Base-by-base conservation (phyloP, 1,140 invertebrate genomes). In the Plodia interpunctella region DNA sequence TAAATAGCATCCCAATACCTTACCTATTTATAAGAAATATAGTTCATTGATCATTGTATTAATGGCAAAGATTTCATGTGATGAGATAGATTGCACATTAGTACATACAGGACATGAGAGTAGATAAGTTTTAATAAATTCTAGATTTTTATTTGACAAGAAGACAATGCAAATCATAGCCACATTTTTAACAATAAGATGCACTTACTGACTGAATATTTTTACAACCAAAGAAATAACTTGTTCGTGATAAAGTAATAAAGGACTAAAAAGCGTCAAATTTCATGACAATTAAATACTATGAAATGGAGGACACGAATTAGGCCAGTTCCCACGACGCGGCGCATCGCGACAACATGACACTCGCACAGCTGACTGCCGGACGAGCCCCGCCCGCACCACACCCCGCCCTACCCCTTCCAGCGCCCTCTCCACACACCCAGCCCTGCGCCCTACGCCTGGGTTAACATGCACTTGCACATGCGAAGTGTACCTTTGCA, bases 321-420 rank as follows among this genome's bases (percentile, higher is more conserved):
- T 83, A 81, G 83, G 83, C 49, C 81, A 87, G 75, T 86, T 87
- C 86, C 78, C 83, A 88, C 79, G 81, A 65, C 74, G 68, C 75
- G 63, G 63, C 63, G 68, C 72, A 68, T 65, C 66, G 72, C 76
- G 77, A 78, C 76, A 75, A 81, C 78, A 81, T 87, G 80, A 80
- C 80, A 84, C 79, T 84, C 59, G 81, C 83, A 87, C 86, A 88
- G 86, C 86, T 88, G 86, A 88, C 86, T 88, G 83, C 68, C 81
- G 78, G 77, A 78, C 74, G 69, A 62, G 63, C 61, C 63, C 66
- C 70, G 70, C 72, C 73, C 76, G 74, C 61, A 70, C 67, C 68
- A 57, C 63, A 49, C 68, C 56, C 70, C 56, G 62, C 60, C 65
- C 68, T 52, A 49, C 59, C 62, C 59, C 54, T 25, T 49, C 55